A percentile compares a stretch with the other conserved stretches of the same genome.
Conservation (phyloP, 2,113 vertebrate species). For the Notarius quadriscutis region DNA sequence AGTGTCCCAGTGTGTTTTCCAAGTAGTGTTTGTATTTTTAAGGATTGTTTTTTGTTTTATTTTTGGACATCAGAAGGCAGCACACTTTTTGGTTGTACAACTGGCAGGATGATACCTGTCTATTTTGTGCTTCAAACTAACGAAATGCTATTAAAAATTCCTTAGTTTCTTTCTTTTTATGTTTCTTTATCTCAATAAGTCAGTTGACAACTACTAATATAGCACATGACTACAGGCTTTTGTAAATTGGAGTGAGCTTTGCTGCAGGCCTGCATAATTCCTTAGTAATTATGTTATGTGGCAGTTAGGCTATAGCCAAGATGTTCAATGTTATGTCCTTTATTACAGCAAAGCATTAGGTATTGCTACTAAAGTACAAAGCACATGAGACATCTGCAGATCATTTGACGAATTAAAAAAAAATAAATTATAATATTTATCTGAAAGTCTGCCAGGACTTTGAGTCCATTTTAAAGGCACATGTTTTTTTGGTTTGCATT, state of each 20-base stretch:
- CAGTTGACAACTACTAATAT: not conserved
- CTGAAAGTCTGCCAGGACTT: constrained; percentile 67
- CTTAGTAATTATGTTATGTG: constrained; percentile 4
- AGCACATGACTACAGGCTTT: not conserved
- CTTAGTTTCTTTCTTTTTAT: not conserved
- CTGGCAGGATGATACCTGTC: not conserved
- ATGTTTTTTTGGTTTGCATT: constrained; percentile 67
- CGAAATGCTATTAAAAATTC: not conserved
- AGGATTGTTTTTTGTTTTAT: not conserved
- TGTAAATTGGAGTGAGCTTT: not conserved
- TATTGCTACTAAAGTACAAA: constrained; percentile 47
- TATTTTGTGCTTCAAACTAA: not conserved
- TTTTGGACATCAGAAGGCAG: not conserved
- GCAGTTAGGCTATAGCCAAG: not conserved
- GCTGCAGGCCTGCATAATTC: not conserved
- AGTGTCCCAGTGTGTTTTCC: not conserved
- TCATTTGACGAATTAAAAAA: constrained; percentile 75
- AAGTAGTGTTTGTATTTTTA: not conserved
- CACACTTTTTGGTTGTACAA: not conserved
- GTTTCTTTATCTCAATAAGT: not conserved
- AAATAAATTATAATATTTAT: constrained; percentile 72
- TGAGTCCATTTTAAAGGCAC: constrained; percentile 71
- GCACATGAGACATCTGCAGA: constrained; percentile 73
- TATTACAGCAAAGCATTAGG: constrained; percentile 16
- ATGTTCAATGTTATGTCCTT: not conserved